A percentile compares a stretch with the other conserved stretches of the same genome.
These are phyloP conservation scores for Drosophila prolongata DNA, from an alignment of 2,888 invertebrate species.

Conservation along the genomic window DNA sequence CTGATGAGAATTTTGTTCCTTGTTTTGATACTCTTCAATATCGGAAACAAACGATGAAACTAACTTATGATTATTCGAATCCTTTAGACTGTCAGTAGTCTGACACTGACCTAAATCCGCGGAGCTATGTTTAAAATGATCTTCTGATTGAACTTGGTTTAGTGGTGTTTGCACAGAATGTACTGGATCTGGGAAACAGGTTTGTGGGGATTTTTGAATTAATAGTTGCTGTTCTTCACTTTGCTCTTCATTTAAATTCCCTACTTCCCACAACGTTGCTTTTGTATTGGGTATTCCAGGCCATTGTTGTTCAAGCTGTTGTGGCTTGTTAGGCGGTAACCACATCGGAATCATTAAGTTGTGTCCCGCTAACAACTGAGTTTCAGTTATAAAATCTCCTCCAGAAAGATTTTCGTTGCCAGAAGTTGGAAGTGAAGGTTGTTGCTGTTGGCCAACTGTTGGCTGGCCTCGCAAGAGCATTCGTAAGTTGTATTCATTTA, in stretches of 20 bases:
- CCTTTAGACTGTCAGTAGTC: neutral
- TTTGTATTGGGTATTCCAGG: slow-evolving; percentile 48
- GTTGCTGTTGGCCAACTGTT: slow-evolving; percentile 9
- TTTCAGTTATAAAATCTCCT: slow-evolving; percentile 68
- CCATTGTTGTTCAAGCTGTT: slow-evolving; percentile 39
- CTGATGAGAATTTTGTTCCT: slow-evolving; percentile 10
- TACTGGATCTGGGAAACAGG: slow-evolving; percentile 17
- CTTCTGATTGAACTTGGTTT: neutral
- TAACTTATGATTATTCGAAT: slow-evolving; percentile 1
- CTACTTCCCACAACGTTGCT: slow-evolving; percentile 71
- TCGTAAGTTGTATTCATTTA: slow-evolving; percentile 79
- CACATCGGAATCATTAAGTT: slow-evolving; percentile 76
- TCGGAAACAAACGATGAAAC: neutral
- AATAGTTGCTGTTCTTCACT: slow-evolving; percentile 59
- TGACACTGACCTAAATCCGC: neutral
- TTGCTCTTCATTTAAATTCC: slow-evolving; percentile 64
- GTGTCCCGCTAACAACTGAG: slow-evolving; percentile 64
- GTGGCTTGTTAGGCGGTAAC: slow-evolving; percentile 54
- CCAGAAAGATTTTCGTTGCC: slow-evolving; percentile 26
- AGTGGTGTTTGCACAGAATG: neutral
- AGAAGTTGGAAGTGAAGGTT: neutral
- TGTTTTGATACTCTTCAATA: slow-evolving; percentile 12
- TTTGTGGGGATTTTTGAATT: slow-evolving; percentile 49
- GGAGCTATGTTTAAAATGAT: neutral
- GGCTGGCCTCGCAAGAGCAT: slow-evolving; percentile 72